Evolutionary conservation across 2,113 vertebrate genomes (phyloP).

Genomic region (Petrocephalus zakoni): DNA sequence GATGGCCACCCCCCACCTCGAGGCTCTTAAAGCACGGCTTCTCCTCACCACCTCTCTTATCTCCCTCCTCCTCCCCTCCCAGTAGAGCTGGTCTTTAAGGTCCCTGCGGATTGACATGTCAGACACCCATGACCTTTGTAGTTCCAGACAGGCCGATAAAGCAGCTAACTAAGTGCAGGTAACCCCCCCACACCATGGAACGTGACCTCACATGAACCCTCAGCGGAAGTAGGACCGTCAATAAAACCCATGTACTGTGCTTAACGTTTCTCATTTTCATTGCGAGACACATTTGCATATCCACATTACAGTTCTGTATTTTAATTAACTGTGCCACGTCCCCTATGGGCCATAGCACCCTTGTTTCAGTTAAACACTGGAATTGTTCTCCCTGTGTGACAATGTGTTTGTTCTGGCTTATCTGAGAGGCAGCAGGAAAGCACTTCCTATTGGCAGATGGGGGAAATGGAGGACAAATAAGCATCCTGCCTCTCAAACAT

Average conservation of each 20-base stretch:
- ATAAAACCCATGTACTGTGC: neutral
- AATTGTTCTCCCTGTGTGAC: neutral
- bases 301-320: neutral
- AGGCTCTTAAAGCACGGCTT: neutral
- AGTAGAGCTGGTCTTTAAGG: neutral
- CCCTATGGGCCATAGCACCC: neutral
- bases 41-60: neutral
- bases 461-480: neutral
- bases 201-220: neutral
- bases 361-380: neutral
- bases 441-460: neutral
- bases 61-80: neutral
- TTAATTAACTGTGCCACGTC: neutral
- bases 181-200: neutral
- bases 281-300: neutral
- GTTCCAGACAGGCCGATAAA: conserved; percentile 1
- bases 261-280: neutral
- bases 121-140: neutral
- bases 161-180: neutral
- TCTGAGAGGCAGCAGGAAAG: neutral
- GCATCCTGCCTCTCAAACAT: neutral
- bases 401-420: neutral
- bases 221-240: neutral
- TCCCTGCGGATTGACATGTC: neutral
- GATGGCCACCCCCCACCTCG: neutral